These are phyloP conservation scores for Coilia nasus DNA, from an alignment of 2,797 vertebrate species.

Conservation along the genomic window DNA sequence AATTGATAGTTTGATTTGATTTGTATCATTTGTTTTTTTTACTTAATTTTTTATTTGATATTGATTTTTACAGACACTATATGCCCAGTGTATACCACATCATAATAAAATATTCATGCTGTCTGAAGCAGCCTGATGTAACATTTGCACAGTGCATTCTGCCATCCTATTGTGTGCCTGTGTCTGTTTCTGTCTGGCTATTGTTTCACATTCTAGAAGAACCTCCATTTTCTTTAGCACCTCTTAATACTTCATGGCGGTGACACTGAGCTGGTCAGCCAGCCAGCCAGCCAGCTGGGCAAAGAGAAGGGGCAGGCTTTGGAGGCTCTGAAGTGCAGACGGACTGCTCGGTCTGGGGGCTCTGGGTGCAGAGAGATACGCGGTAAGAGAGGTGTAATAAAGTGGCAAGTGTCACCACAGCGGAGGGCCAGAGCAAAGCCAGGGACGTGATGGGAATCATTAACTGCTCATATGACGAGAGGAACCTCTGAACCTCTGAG, in stretches of 20 bases:
- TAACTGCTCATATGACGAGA: not conserved
- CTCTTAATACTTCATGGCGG: not conserved
- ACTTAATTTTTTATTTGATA: too few species aligned
- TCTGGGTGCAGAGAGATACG: not conserved
- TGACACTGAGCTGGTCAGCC: not conserved
- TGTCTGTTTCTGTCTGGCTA: too few species aligned
- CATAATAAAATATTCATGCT: too few species aligned
- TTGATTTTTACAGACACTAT: too few species aligned
- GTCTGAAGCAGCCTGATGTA: too few species aligned
- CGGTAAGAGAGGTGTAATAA: not conserved
- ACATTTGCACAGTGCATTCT: too few species aligned
- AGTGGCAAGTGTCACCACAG: slow-evolving; percentile 3
- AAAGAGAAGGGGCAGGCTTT: not conserved
- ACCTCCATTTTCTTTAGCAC: not conserved
- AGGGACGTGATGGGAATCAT: not conserved
- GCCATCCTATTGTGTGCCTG: too few species aligned
- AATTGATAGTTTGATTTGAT: too few species aligned
- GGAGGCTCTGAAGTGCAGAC: slow-evolving; percentile 10
- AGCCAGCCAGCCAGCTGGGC: not conserved
- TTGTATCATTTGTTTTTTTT: too few species aligned
- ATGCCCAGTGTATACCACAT: too few species aligned
- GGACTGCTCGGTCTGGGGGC: slow-evolving; percentile 7
- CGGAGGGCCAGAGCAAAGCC: not conserved
- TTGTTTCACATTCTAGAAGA: not conserved
- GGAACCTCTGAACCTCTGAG: not conserved